phyloP scores from a whole-genome alignment of 2,113 vertebrate genomes.

The Ascaphus truei region DNA sequence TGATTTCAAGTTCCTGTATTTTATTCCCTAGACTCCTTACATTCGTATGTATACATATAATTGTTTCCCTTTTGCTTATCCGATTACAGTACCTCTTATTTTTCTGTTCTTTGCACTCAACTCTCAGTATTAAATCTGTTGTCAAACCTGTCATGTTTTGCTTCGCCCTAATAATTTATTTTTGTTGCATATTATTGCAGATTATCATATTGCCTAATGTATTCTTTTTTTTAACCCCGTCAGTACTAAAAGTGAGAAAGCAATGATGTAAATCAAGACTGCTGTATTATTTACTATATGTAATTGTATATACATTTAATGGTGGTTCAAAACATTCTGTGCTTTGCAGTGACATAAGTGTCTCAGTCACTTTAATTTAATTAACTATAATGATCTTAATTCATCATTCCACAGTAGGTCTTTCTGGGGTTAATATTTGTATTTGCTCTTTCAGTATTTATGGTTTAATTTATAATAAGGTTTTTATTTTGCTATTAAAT shows the following conservation, averaged over 20 bases:
- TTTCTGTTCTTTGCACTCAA: slow-evolving; percentile 4
- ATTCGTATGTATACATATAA: slow-evolving; percentile 10
- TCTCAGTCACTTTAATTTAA: too few relatives aligned
- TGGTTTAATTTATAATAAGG: too few relatives aligned
- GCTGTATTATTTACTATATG: too few relatives aligned
- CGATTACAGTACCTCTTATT: slow-evolving; percentile 25
- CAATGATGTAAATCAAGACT: not conserved
- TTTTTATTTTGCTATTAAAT: too few relatives aligned
- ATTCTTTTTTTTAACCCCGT: not conserved
- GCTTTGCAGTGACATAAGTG: too few relatives aligned
- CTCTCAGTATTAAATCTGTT: slow-evolving; percentile 23
- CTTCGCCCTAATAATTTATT: not conserved
- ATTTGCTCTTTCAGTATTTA: too few relatives aligned
- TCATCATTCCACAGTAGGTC: too few relatives aligned
- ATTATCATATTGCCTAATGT: slow-evolving; percentile 8
- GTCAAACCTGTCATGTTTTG: slow-evolving; percentile 12
- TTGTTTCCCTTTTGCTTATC: slow-evolving; percentile 30
- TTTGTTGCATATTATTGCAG: not conserved
- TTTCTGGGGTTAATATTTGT: too few relatives aligned
- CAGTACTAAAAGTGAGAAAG: not conserved
- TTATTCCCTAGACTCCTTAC: not conserved
- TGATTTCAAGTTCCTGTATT: slow-evolving; percentile 22
- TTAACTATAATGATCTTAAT: too few relatives aligned
- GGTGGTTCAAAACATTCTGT: too few relatives aligned
- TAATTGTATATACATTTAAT: too few relatives aligned